Evolutionary conservation across 2,888 invertebrate genomes (phyloP).

Genomic region (Andrena trimmerana): DNA sequence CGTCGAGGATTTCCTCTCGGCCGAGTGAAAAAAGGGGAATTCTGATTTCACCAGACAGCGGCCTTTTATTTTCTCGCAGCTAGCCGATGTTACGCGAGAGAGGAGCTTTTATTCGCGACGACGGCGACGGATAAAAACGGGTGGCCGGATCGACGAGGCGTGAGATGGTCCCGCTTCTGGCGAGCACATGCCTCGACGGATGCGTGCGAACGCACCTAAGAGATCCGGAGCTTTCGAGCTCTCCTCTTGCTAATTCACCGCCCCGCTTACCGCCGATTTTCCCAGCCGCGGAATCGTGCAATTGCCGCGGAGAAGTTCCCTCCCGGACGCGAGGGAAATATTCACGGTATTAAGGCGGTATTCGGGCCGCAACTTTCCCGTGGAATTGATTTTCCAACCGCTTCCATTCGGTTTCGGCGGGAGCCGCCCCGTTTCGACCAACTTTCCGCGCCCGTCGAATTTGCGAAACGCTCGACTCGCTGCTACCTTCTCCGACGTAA

Average conservation of each 20-base stretch:
- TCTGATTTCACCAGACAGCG: background rate
- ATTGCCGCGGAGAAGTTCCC: background rate
- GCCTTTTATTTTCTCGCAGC: background rate
- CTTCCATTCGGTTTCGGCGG: background rate
- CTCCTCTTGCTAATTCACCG: background rate
- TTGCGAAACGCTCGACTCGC: background rate
- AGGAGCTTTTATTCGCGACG: background rate
- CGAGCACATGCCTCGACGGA: slow-evolving; percentile 50
- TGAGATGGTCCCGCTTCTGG: slow-evolving; percentile 56
- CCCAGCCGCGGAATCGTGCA: background rate
- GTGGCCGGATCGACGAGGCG: slow-evolving; percentile 50
- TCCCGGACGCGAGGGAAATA: background rate
- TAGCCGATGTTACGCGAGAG: background rate
- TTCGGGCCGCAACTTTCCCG: slow-evolving; percentile 2
- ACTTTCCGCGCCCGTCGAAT: background rate
- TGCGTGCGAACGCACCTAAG: slow-evolving; percentile 32
- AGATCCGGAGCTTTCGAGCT: background rate
- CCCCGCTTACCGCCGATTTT: background rate
- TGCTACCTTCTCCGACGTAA: background rate
- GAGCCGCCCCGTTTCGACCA: background rate
- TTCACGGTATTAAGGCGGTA: background rate
- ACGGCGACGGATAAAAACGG: slow-evolving; percentile 10
- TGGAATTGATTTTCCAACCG: background rate
- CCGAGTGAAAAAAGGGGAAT: background rate
- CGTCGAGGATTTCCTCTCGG: background rate